Evolutionary conservation across 2,797 vertebrate genomes (phyloP).

Genomic region (Sebastes baramenuke): DNA sequence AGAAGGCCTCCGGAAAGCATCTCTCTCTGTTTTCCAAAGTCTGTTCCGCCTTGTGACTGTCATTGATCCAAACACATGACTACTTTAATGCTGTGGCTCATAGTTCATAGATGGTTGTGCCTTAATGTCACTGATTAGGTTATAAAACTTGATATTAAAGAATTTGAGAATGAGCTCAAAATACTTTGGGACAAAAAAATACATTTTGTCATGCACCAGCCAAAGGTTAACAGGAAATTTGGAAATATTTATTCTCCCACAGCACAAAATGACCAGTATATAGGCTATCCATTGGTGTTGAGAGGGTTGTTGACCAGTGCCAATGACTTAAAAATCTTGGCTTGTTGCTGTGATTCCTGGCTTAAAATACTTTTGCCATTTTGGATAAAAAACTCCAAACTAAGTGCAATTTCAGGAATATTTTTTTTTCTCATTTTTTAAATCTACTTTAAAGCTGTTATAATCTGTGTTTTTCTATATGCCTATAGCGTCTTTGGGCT

Average conservation of each 20-base stretch:
- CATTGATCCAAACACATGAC: conserved; percentile 69
- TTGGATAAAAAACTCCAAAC: not conserved
- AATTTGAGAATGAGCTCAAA: not conserved
- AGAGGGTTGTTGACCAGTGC: not conserved
- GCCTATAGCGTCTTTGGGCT: not conserved
- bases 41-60: conserved; percentile 58
- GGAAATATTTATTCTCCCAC: not conserved
- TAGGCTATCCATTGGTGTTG: not conserved
- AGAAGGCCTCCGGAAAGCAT: conserved; percentile 4
- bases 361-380: not conserved
- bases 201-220: not conserved
- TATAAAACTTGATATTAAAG: not conserved
- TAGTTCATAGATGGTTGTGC: conserved; percentile 40
- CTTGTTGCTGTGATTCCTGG: too few relatives aligned
- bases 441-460: not conserved
- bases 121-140: conserved; percentile 11
- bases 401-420: not conserved
- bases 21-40: conserved; percentile 17
- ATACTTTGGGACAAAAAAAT: not conserved
- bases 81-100: conserved; percentile 26
- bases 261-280: not conserved
- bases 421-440: not conserved
- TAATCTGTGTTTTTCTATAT: too few relatives aligned
- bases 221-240: not conserved
- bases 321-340: not conserved